Base-by-base conservation (phyloP, 2,113 vertebrate genomes). In the Scortum barcoo region DNA sequence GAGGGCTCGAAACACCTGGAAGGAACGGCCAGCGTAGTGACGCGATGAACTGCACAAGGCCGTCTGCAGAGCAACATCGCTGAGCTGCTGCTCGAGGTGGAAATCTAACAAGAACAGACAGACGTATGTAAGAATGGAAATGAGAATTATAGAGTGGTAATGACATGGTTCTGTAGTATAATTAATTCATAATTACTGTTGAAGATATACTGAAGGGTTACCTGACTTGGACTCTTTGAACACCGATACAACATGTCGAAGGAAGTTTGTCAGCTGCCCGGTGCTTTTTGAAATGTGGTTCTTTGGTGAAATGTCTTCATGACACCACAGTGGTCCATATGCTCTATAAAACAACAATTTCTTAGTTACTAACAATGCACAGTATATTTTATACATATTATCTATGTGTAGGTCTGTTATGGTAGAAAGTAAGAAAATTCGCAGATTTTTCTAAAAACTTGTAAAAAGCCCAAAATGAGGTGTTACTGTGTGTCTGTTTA, bases 141-240 rank as follows among this genome's bases (percentile, higher is more conserved):
- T 16, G 14, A 57, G 4, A 69, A n/a, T 5, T 1, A 71, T 3
- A 20, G 7, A 30, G 1, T 7, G 0, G 7, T 26, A 46, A 30
- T 62, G 14, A 50, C 13, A 14, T 14, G n/a, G 28, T 17, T 66
- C 10, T 73, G 2, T 5, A 26, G 19, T 28, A 22, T 17, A 73
- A 42, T 36, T 30, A 4, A 33, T 1, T 19, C 50, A 26, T 9
- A 58, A 48, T 78, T 16, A n/a, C 12, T 65, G 6, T 13, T 12
- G 9, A 3, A 2, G 13, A n/a, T 3, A 30, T 19, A 19, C 4
- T 17, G 26, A 42, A 69, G 26, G 6, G 12, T 81, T 96, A 99
- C 98, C 98, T 96, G 98, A 98, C 82, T 97, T 99, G 79, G 97
- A 96, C 85, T 99, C 98, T 94, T 97, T 98, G 95, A 99, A 99